Conservation (phyloP, 2,888 invertebrate species). For the Dryococelus australis region DNA sequence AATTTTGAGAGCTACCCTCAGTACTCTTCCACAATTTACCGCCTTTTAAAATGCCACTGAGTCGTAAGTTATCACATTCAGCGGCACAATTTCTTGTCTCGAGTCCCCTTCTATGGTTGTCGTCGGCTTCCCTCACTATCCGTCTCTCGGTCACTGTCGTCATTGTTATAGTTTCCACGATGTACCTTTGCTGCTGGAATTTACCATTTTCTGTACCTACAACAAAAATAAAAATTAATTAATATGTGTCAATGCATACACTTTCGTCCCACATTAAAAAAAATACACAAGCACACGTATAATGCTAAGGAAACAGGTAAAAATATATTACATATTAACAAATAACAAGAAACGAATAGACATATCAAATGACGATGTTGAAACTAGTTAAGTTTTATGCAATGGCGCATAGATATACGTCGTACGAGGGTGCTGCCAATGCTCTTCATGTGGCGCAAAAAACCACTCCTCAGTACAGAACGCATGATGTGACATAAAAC, state of each 20-base stretch:
- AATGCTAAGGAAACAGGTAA: no score
- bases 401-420: no score
- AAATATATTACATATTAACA: no score
- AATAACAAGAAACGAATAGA: no score
- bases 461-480: no score
- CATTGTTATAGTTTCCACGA: conserved; percentile 73
- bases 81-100: conserved; percentile 17
- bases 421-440: no score
- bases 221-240: not conserved
- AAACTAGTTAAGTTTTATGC: no score
- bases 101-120: conserved; percentile 42
- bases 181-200: conserved; percentile 61
- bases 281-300: not conserved
- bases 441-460: no score
- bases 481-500: no score
- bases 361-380: no score
- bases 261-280: not conserved
- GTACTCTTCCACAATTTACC: conserved; percentile 76
- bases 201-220: conserved; percentile 1
- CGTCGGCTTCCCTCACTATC: conserved; percentile 63
- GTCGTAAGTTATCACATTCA: conserved; percentile 31
- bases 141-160: conserved; percentile 72
- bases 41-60: conserved; percentile 78
- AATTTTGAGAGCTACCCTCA: conserved; percentile 59
- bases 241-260: not conserved